Base-by-base conservation (phyloP, 2,888 invertebrate genomes). In the Hoplodrina ambigua region DNA sequence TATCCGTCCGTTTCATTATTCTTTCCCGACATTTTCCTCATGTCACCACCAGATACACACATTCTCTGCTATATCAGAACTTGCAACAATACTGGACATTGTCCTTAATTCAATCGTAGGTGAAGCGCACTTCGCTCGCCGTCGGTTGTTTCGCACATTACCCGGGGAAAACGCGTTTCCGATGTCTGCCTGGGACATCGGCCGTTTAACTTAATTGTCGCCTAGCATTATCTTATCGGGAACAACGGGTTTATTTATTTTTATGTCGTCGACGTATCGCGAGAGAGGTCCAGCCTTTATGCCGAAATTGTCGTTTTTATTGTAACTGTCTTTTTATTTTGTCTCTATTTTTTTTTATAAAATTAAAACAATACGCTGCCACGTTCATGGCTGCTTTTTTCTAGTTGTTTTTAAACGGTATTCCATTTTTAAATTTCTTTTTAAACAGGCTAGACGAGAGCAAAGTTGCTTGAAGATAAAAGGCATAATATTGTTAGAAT, bases 141-240 rank as follows among this genome's bases (percentile, higher is more conserved):
- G 33, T 20, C 59, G 53, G 68, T 78, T 72, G 79, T 75, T 83
- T 80, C 69, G 75, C 72, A 87, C 82, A 77, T 83, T 75, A 72
- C 74, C 85, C 78, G 75, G 74, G 76, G 62, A 73, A 81, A 88
- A 87, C 85, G 85, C 85, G 81, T 85, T 86, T 83, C 80, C 85
- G 69, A 84, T 85, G 82, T 84, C 84, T 82, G 82, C 59, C 81
- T 79, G 76, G 76, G 74, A 80, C 74, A 81, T 82, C 71, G 78
- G 67, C 81, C 79, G 80, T 85, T 88, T 85, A 86, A 89, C 85
- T 88, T 90, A 90, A 90, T 90, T 89, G 90, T 87, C 86, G 78
- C 75, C 83, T 80, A 80, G 86, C 86, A 87, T 88, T 89, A 87
- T 88, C 89, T 89, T 91, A 90, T 90, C 90, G 78, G 72, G 75